Base-by-base conservation (phyloP, 2,888 invertebrate genomes). In the Xestia c-nigrum region DNA sequence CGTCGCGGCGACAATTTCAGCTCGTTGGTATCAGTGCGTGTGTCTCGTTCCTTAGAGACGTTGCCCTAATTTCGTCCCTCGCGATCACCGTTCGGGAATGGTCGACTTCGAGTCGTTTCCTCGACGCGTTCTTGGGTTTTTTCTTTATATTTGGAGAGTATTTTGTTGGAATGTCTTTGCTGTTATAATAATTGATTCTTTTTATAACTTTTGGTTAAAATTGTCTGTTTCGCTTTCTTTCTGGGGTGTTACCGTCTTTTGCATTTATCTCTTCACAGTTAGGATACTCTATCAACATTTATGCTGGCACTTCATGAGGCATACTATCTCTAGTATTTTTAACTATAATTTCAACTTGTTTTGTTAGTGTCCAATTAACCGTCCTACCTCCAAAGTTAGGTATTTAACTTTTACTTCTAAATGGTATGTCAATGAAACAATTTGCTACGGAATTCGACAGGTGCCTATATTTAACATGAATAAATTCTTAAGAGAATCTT, bases 1-100 rank as follows among this genome's bases (percentile, higher is more conserved):
- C 92, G 94, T 93, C 95, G 93, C 92, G 91, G 88, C 87, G 92
- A 91, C 94, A 93, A 94, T 94, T 94, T 94, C 91, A 93, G 91
- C 92, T 93, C 88, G 91, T 93, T 92, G 88, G 70, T 86, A 88
- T 87, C 83, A 74, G 78, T 69, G 69, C 76, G 70, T 73, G 87
- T 87, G 85, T 86, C 82, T 82, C 85, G 81, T 82, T 89, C 87
- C 89, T 85, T 83, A 80, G 83, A 80, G 83, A 84, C 87, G 89
- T 81, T 91, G 93, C 87, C 89, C 93, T 89, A 93, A 92, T 91
- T 93, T 89, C 76, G 84, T 83, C 85, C 86, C 87, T 81, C 78
- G 55, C 67, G 77, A 79, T 74, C 83, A 78, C 73, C 66, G 78
- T 84, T 83, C 73, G 74, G 80, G 81, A 85, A 74, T 80, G 78